Evolutionary conservation across 2,113 vertebrate genomes (phyloP).

Genomic region (Megaleporinus macrocephalus): DNA sequence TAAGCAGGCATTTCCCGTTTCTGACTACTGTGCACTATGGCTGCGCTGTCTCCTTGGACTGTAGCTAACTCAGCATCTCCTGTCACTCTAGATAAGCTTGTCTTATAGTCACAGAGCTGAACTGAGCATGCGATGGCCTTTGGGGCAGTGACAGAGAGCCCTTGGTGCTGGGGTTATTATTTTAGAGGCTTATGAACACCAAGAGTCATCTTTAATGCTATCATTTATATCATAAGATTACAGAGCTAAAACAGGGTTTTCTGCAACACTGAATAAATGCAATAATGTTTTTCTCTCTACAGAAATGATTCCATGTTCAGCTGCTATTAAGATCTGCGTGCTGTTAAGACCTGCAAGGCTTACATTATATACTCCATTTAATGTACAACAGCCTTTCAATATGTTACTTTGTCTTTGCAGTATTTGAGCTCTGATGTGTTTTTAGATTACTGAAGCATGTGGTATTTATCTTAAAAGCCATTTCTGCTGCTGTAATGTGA

Average conservation of each 20-base stretch:
- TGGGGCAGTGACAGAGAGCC: not conserved
- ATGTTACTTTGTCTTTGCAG: no score
- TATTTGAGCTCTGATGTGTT: no score
- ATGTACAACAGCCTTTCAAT: not conserved
- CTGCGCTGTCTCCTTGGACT: constrained; percentile 19
- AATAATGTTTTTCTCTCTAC: not conserved
- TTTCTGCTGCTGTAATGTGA: no score
- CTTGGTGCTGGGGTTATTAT: not conserved
- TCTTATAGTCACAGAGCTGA: constrained; percentile 8
- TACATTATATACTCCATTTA: not conserved
- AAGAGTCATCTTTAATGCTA: constrained; percentile 10
- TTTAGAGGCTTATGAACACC: constrained; percentile 1
- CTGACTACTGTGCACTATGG: not conserved
- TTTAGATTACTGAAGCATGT: no score
- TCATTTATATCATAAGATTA: not conserved
- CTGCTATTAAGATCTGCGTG: not conserved
- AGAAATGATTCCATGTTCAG: not conserved
- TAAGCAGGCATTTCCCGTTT: constrained; percentile 34
- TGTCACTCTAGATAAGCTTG: constrained; percentile 27
- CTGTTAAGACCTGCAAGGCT: not conserved
- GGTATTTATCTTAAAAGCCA: no score
- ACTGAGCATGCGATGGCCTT: constrained; percentile 1
- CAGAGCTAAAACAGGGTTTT: not conserved
- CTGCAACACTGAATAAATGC: no score
- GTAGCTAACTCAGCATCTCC: constrained; percentile 9